Base-by-base conservation (phyloP, 2,113 vertebrate genomes). In the Accipiter virgatus region DNA sequence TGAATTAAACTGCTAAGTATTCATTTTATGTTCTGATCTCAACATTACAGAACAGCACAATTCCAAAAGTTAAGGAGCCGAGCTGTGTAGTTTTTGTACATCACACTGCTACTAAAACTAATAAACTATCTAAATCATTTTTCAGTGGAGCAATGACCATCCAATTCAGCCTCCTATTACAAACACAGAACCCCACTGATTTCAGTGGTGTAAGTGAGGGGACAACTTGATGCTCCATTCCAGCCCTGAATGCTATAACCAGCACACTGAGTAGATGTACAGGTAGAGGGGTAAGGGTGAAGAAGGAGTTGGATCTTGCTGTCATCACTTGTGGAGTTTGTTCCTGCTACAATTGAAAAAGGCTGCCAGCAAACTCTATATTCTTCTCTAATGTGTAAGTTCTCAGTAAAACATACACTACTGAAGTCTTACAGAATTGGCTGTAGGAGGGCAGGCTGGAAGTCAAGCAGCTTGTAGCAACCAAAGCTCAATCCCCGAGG, bases 1-100 rank as follows among this genome's bases (percentile, higher is more conserved):
- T 91, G 97, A 94, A 95, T 97, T 97, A 96, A 97, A 63, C 94
- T 96, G 93, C 84, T 95, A 97, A 97, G 84, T 93, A 91, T 93
- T 97, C 84, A 13, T 68, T 96, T 97, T 95, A 96, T 95, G 91
- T 93, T 86, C 66, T 91, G 87, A 95, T 85, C 89, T 83, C 84
- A 72, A 12, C 84, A n/a, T 77, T 91, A 87, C 45, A 90, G 74
- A 94, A 66, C 70, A 81, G 81, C 75, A 91, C 84, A 94, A 88
- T 93, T 96, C 70, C 89, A 82, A 62, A 95, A 95, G 88, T 91
- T 81, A 95, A 85, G 89, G 81, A 97, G 53, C 66, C 1, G 4
- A 94, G n/a, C 66, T 94, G 27, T 77, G 48, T 75, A 18, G 38
- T 8, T 70, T 89, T 81, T 72, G 70, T 82, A 27, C 73, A 47